Base-by-base conservation (phyloP, 2,113 vertebrate genomes). In the Boulengeromyrus knoepffleri region DNA sequence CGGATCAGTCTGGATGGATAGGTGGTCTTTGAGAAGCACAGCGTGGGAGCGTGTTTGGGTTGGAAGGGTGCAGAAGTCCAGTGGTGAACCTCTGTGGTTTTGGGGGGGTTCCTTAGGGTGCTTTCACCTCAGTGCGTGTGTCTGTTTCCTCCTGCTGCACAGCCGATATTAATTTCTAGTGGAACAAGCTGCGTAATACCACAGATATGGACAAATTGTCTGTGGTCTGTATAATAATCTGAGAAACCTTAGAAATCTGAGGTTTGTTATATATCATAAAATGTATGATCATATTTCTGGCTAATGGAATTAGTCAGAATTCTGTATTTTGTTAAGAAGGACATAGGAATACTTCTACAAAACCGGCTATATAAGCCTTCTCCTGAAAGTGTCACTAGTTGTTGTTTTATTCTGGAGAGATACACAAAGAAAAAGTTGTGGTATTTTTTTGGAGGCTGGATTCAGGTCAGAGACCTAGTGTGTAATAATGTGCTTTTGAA, bases 141-240 rank as follows among this genome's bases (percentile, higher is more conserved):
- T 89, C 80, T 91, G 90, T 2, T 85, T 90, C 4, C 89, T 90
- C 5, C 89, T 90, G 77, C 9, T 90, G 92, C 5, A 27, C 92
- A 99, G 98, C 98, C 0, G 98, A 98, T 42, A 96, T 99, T 90
- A 97, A 97, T 1, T 99, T 99, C 15, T 97, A 99, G 53, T 92
- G 99, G 87, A 99, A 98, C 0, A 98, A 99, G 91, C 97, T 97
- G 0, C 99, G 98, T 0, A 42, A 77, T 77, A 31, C 36, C 74
- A 80, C 74, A 80, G 36, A 80, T 80, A 80, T 80, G 39, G 74
- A 80, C 74, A 80, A 42, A 42, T 80, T 42, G 74, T 19, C 74
- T 2, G 5, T 42, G 74, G 31, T 80, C 62, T 70, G 9, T 31
- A 31, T 80, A 42, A 42, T 80, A 80, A 42, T 39, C 74, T 31